Evolutionary conservation across 2,113 vertebrate species (phyloP), one percentile per base, ranked within the genome.

Genomic region (Speoplatyrhinus poulsoni): DNA sequence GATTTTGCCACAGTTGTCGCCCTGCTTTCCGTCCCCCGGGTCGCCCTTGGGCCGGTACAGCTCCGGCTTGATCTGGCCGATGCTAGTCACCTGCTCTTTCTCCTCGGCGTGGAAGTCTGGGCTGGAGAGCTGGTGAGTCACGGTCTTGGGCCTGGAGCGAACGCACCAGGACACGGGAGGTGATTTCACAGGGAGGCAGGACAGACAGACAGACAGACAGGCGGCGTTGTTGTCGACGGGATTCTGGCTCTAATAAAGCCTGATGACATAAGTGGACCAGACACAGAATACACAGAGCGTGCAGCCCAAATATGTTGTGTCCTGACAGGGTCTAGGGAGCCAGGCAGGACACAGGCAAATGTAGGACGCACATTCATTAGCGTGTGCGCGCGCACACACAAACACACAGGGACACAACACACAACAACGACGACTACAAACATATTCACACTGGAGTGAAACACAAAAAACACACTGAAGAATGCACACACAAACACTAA

Each of bases 51-150:
- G 92, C 65, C 95, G 90, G 88, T 97, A 97, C 48, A 97, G 88
- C 87, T 97, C 96, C 0, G 96, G 96, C 65, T 97, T 95, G 82
- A 97, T 97, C 87, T 96, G 96, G 15, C 96, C 96, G 0, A 97
- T 96, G 86, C 95, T 93, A 75, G 95, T 96, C 66, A 94, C 93
- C 83, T 97, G 95, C 60, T 97, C 96, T 79, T 95, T 93, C 65
- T 93, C 93, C 60, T 94, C 92, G 1, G 79, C 85, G 1, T 90
- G 92, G 78, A 93, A 92, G 68, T 93, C 92, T 0, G 85, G 91
- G 62, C 93, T 93, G 83, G 93, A 93, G 77, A 93, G 85, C 87
- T 94, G 93, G 85, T 91, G 91, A 72, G 93, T 93, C 90, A 93
- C 87, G 58, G 89, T 90, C 73, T 92, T 91, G 47, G 92, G 89